phyloP scores from a whole-genome alignment of 2,797 vertebrate species.

The Sebastes oblongus region DNA sequence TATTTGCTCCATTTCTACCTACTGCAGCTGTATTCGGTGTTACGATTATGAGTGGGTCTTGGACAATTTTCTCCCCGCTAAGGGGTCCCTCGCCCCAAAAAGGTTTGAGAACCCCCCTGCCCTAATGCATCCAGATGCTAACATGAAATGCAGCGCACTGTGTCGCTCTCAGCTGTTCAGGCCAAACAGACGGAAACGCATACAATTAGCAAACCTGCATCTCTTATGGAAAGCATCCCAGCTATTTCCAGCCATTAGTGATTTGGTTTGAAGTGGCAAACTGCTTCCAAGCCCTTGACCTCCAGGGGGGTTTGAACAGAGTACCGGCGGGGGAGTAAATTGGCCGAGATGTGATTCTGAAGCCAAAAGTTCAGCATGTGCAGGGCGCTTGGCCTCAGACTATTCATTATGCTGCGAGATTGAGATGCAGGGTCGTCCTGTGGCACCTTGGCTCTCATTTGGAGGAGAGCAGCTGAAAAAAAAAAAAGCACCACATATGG shows the following conservation, averaged over 20 bases:
- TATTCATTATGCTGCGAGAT: conserved; percentile 57
- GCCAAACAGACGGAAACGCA: conserved; percentile 31
- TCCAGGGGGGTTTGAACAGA: neutral
- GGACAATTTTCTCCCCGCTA: no score
- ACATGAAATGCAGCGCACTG: conserved; percentile 2
- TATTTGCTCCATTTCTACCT: no score
- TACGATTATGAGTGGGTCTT: no score
- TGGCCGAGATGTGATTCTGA: conserved; percentile 55
- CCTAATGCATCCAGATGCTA: conserved; percentile 34
- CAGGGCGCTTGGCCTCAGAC: conserved; percentile 47
- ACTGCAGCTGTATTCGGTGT: no score
- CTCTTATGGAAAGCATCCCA: conserved; percentile 43
- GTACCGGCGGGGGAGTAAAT: conserved; percentile 54
- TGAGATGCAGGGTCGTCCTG: conserved; percentile 57
- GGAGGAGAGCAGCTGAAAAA: conserved; percentile 38
- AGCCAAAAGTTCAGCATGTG: conserved; percentile 67
- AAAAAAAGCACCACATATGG: conserved; percentile 58
- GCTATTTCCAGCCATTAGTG: conserved; percentile 65
- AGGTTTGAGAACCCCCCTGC: neutral
- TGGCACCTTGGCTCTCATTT: conserved; percentile 59
- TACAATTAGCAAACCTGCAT: conserved; percentile 52
- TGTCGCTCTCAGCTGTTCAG: conserved; percentile 25
- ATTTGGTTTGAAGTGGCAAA: conserved; percentile 60
- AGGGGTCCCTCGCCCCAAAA: neutral
- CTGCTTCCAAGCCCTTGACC: conserved; percentile 67